These are phyloP conservation scores for Mizuhopecten yessoensis DNA, from an alignment of 1,140 invertebrate species.

Conservation along the genomic window DNA sequence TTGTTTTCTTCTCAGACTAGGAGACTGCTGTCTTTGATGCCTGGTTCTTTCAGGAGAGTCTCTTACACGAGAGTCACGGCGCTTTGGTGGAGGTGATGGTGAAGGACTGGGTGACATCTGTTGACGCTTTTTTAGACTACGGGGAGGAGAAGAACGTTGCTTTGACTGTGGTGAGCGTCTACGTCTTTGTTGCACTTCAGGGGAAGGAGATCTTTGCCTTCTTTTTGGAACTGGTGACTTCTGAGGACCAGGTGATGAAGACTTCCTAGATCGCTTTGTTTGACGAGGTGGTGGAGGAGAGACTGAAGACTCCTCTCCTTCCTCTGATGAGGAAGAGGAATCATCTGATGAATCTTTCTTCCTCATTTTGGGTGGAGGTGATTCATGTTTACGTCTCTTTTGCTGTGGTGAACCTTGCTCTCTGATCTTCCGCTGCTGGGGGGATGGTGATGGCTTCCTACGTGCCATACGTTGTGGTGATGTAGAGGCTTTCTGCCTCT, in stretches of 20 bases:
- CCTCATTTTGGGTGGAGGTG: not conserved
- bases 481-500: not conserved
- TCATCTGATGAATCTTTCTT: not conserved
- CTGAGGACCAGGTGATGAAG: not conserved
- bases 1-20: not conserved
- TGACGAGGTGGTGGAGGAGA: not conserved
- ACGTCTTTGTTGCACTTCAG: conserved; percentile 3
- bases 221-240: not conserved
- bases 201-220: conserved; percentile 31
- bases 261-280: not conserved
- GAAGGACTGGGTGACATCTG: conserved; percentile 1
- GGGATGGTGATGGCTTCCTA: not conserved
- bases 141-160: not conserved
- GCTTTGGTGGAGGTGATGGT: conserved; percentile 30
- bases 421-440: not conserved
- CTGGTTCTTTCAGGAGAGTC: conserved; percentile 21
- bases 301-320: not conserved
- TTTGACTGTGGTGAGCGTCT: not conserved
- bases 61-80: not conserved
- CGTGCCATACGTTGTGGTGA: not conserved
- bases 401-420: not conserved
- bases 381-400: conserved; percentile 18
- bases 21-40: not conserved
- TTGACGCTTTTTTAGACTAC: not conserved
- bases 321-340: not conserved